Evolutionary conservation across 2,113 vertebrate species (phyloP), one percentile per base, ranked within the genome.

Genomic region (Notothenia coriiceps): DNA sequence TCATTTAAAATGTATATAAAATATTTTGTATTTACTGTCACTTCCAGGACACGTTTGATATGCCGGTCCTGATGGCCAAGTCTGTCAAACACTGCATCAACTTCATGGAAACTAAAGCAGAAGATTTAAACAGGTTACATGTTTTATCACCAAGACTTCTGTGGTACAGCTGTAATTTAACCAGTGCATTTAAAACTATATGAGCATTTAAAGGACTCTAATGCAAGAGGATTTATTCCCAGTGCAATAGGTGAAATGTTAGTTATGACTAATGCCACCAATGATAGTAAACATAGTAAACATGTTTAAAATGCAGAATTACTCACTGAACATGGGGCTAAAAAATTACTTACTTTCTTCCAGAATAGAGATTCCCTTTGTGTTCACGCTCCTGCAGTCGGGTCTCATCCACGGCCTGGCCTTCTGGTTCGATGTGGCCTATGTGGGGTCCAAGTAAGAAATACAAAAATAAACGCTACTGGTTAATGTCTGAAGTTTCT

Each of bases 391-490:
- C 68, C 85, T 86, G 14, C 95, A 95, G 72, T 95, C 96, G 0
- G 95, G 96, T 74, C 87, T 97, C 68, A 73, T 96, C 82, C 96
- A 96, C 7, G 96, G 95, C 35, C 91, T 97, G 14, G 95, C 94
- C 67, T 95, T 97, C 75, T 96, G 96, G 96, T 97, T 96, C 33
- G 95, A 97, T 62, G 92, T 96, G 78, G 95, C 95, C 57, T 97
- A 96, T 80, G 74, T 90, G n/a, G 96, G 95, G 56, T 96, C 95
- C 65, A 86, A 87, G 95, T 96, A 71, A 50, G 91, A 86, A 74
- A 56, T 13, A 14, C 10, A 46, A 9, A 35, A 17, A 29, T 29
- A 29, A 29, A 29, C 29, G 29, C 29, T 4, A 29, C 29, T 29
- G 29, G 3, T 29, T 29, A 4, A 29, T 29, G 29, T 29, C 29